Percentiles rank a stretch among this genome's conserved stretches.
Conservation (phyloP, 1,140 invertebrate genomes). For the Eulimnadia texana region DNA sequence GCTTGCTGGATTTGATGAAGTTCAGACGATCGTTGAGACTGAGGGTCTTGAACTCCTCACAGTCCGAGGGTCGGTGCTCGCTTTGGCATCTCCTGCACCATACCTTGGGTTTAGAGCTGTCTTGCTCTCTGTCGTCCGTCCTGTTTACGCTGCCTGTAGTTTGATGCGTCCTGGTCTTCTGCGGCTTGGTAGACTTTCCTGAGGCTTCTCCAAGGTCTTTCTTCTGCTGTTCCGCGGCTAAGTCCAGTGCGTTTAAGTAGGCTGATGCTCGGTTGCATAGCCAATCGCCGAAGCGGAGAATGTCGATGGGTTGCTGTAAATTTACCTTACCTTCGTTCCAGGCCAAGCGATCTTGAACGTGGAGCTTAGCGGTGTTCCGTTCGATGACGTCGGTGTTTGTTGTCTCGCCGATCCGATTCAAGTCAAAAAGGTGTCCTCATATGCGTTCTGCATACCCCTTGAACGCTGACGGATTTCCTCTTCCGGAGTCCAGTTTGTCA, state of each 20-base stretch:
- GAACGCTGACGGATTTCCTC: not conserved
- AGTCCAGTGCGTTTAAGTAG: not conserved
- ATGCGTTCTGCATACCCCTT: not conserved
- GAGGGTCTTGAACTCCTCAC: too few relatives aligned
- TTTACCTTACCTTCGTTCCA: not conserved
- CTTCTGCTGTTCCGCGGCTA: not conserved
- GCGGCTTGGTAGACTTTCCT: not conserved
- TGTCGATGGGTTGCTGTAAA: not conserved
- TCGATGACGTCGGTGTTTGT: constrained; percentile 2
- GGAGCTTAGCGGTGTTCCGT: not conserved
- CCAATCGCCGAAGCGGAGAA: constrained; percentile 1
- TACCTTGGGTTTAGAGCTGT: too few relatives aligned
- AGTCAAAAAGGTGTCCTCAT: constrained; percentile 6
- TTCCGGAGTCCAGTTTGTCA: not conserved
- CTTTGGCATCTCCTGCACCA: too few relatives aligned
- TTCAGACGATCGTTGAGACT: too few relatives aligned
- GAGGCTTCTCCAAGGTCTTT: not conserved
- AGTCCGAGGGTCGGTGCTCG: too few relatives aligned
- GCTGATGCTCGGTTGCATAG: not conserved
- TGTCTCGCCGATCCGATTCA: constrained; percentile 4
- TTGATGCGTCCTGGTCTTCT: not conserved
- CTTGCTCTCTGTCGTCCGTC: too few relatives aligned
- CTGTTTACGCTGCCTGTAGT: not conserved
- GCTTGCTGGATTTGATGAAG: too few relatives aligned
- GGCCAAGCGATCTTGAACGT: constrained; percentile 1